Evolutionary conservation across 2,113 vertebrate species (phyloP), one percentile per base, ranked within the genome.

Genomic region (Hiodon tergisus): DNA sequence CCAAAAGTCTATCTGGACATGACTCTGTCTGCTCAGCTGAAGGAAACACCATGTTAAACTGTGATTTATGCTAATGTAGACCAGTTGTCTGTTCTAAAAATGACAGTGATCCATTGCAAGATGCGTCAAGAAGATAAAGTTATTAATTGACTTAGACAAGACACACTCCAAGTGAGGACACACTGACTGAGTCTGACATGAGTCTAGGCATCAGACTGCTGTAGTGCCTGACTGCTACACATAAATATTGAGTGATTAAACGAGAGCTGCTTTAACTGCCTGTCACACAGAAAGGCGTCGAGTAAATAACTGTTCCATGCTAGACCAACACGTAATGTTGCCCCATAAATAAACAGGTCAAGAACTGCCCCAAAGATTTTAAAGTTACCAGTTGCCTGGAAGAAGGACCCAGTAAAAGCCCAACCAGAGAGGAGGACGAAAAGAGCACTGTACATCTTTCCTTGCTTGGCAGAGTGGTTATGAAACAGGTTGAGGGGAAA

Each of bases 1-100:
- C 87, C 80, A 88, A 78, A 31, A 89, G 85, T 78, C 90, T 87
- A 69, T 90, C 86, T 3, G 86, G 80, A 78, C 91, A 93, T 4
- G 81, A 79, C 72, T 82, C 88, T 78, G 79, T 74, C 6, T 77
- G 48, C 53, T 85, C 79, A 8, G 54, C 79, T 83, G 74, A 73
- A 75, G 86, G 80, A 80, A 73, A 80, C 75, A 60, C 47, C 47
- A 72, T 13, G 47, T 60, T 72, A 60, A 60, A 60, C 55, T 50
- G 10, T 10, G 8, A n/a, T 46, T 14, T 54, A 7, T 69, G 6
- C 9, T 48, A 9, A 66, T 11, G 31, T 11, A 48, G 6, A 66
- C 17, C 8, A 9, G 8, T 47, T 11, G 31, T 31, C 31, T 31
- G 31, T 31, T 31, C 31, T 31, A 31, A 31, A 31, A 31, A 31